Evolutionary conservation across 2,888 invertebrate species (phyloP), one percentile per base, ranked within the genome.

Genomic region (Plagodis dolabraria): DNA sequence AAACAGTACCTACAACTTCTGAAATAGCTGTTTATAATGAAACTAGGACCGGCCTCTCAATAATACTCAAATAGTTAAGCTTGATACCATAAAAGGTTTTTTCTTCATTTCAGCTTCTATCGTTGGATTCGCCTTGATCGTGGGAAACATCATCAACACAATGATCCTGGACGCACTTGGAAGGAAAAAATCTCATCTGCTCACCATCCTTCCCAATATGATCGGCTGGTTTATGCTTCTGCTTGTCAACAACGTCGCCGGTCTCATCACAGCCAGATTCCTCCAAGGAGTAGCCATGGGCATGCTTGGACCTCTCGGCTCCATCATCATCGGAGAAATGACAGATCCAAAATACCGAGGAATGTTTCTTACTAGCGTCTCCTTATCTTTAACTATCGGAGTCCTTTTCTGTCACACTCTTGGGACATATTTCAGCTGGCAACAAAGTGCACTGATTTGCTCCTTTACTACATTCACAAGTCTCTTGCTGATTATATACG

Each of bases 321-420:
- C 94, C 0, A 93, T 94, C 35, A 94, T 94, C 67, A 93, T 94
- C 33, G 94, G 93, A 43, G 95, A 95, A 87, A 94, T 91, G 79
- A 93, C 93, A 0, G 92, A 94, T 50, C 95, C 94, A 0, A 93
- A 85, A 56, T 92, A 95, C 56, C 87, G 96, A 49, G 95, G 96
- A 35, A 89, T 94, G 5, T 91, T 95, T 33, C 85, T 95, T 9
- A 93, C 95, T 2, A 88, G 93, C 6, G 93, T 95, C 0, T 94
- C 95, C 0, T 79, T 95, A 11, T 93, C 94, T 0, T 85, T 95
- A 10, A 94, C 95, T 0, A 71, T 90, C 9, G 96, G 96, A 38
- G 94, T 96, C 0, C 80, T 95, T 0, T 77, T 94, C 9, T 91
- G 94, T 5, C 96, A 96, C 68, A 75, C 92, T 0, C 76, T 96